Conservation (phyloP, 1,140 invertebrate genomes). For the Bradysia coprophila region DNA sequence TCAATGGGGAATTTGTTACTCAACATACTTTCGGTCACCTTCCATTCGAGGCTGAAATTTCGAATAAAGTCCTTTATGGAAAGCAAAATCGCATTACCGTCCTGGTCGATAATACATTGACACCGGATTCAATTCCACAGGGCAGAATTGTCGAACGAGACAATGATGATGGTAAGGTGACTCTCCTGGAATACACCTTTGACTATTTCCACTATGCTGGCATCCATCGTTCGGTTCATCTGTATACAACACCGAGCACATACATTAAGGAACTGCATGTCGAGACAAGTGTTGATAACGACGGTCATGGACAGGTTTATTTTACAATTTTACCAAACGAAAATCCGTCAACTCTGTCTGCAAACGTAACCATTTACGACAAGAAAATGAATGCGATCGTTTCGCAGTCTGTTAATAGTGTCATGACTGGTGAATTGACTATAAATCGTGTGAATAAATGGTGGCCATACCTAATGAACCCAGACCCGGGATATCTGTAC, state of each 20-base stretch:
- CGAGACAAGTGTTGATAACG: conserved; percentile 36
- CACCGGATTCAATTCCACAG: conserved; percentile 68
- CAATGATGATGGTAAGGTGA: conserved; percentile 43
- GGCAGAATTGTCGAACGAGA: conserved; percentile 38
- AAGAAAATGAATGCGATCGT: no score
- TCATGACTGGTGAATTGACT: conserved; percentile 27
- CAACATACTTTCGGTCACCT: conserved; percentile 88
- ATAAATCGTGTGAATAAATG: conserved; percentile 61
- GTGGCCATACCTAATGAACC: conserved; percentile 84
- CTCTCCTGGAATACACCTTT: conserved; percentile 67
- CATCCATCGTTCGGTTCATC: no score
- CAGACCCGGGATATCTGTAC: conserved; percentile 67
- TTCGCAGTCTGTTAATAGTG: conserved; percentile 9
- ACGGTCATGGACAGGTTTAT: no score
- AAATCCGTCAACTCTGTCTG: no score
- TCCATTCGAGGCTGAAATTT: conserved; percentile 83
- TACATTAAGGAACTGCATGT: conserved; percentile 72
- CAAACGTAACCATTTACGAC: no score
- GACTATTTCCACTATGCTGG: conserved; percentile 99
- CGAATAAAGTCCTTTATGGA: conserved; percentile 41
- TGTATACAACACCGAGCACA: conserved; percentile 71
- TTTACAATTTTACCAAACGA: no score
- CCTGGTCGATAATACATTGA: conserved; percentile 83
- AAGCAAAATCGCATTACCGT: conserved; percentile 70
- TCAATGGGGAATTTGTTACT: conserved; percentile 63